Percentiles rank a stretch among this genome's conserved stretches.
These are phyloP conservation scores for Papilio aristodemus DNA, from an alignment of 1,140 invertebrate species.

Conservation along the genomic window DNA sequence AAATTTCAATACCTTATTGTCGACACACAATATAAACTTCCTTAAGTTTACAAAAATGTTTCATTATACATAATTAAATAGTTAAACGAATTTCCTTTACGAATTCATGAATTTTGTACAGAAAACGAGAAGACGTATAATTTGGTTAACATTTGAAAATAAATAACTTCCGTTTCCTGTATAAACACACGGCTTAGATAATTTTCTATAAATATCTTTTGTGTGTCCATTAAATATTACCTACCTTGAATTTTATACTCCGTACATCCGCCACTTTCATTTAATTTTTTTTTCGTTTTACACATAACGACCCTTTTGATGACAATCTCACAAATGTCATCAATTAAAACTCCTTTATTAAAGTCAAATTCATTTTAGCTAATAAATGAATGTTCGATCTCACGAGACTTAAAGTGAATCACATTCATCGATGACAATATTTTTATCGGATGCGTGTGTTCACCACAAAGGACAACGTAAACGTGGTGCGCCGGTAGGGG, in stretches of 20 bases:
- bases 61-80: no score
- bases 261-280: slow-evolving; percentile 23
- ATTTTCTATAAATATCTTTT: background rate
- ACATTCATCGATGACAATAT: slow-evolving; percentile 49
- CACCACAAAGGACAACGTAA: slow-evolving; percentile 64
- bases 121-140: background rate
- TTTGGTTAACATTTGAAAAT: background rate
- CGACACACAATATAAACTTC: no score
- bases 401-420: slow-evolving; percentile 42
- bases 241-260: slow-evolving; percentile 27
- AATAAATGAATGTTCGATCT: slow-evolving; percentile 37
- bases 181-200: background rate
- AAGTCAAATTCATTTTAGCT: background rate
- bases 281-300: slow-evolving; percentile 29
- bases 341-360: slow-evolving; percentile 13
- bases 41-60: no score
- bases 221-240: slow-evolving; percentile 7
- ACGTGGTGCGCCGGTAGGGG: slow-evolving; percentile 39
- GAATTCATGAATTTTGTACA: background rate
- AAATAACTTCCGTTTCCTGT: background rate
- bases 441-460: slow-evolving; percentile 52
- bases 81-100: background rate
- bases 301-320: slow-evolving; percentile 29
- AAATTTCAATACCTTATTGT: no score
- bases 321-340: slow-evolving; percentile 30